Percentiles rank a stretch among this genome's conserved stretches.
These are phyloP conservation scores for Betta splendens DNA, from an alignment of 2,797 vertebrate genomes.

Conservation along the genomic window DNA sequence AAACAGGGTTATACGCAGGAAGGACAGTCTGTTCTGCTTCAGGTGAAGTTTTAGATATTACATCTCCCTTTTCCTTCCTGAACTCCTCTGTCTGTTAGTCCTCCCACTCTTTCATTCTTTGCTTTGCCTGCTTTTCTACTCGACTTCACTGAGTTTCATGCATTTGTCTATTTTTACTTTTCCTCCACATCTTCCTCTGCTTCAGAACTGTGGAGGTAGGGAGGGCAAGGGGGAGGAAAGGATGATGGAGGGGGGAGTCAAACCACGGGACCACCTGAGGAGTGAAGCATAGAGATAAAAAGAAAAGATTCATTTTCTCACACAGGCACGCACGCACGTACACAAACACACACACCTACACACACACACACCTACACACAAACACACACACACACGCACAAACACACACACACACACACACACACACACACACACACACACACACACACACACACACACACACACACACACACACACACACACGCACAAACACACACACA, in stretches of 20 bases:
- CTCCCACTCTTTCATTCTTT: neutral
- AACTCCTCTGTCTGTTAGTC: neutral
- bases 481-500: constrained; percentile 38
- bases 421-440: constrained; percentile 28
- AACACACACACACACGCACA: constrained; percentile 25
- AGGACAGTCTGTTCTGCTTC: no score
- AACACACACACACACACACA: constrained; percentile 48
- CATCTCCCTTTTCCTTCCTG: no score
- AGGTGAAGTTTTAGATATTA: no score
- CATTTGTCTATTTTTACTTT: neutral
- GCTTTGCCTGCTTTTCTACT: neutral
- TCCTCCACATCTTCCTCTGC: constrained; percentile 13
- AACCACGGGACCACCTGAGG: constrained; percentile 65
- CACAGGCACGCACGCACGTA: constrained; percentile 25
- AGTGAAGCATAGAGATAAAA: constrained; percentile 49
- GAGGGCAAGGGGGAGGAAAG: neutral
- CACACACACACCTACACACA: no score
- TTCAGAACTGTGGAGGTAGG: neutral
- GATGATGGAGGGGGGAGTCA: constrained; percentile 5
- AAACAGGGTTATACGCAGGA: no score
- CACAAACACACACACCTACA: constrained; percentile 46
- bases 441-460: constrained; percentile 44
- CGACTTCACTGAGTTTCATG: no score
- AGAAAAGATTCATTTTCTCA: constrained; percentile 51
- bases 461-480: constrained; percentile 35